Base-by-base conservation (phyloP, 2,113 vertebrate species). In the Oryzias curvinotus region DNA sequence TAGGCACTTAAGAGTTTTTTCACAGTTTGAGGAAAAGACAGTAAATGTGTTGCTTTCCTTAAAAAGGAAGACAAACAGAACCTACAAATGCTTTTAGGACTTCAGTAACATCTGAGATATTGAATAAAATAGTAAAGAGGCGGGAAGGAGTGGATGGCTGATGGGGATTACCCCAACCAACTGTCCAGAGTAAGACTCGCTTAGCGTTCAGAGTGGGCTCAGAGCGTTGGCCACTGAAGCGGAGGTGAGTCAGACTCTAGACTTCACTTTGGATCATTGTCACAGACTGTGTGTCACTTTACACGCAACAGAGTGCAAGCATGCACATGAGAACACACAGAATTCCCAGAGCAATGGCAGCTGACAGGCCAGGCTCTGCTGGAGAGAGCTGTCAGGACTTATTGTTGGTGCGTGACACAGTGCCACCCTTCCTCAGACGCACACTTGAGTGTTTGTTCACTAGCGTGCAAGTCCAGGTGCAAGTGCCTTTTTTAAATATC, bases 171-270 rank as follows among this genome's bases (percentile, higher is more conserved):
- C 71, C 83, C 65, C 43, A 48, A 58, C 62, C 52, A 41, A 62
- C 57, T 43, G 26, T 30, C 62, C 68, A n/a, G 66, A 78, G 71
- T 65, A 78, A 71, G 62, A 65, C 78, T 81, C 73, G 65, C 68
- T 74, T 4, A 66, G 70, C 71, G 71, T 73, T 76, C 2, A 57
- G 65, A 70, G 83, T 75, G 55, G 51, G 80, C 78, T 81, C 66
- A 64, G 77, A 77, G 75, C 64, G 19, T 73, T 58, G 36, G 66
- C 68, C 44, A 63, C 78, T 59, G 69, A 60, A 73, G 67, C 76
- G 50, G 75, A 85, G 84, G 86, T 85, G 79, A 88, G 77, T 88
- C 88, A 88, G 86, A 75, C 71, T 83, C 78, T 55, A 56, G 69
- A 80, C 81, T 82, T 87, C 84, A 42, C 69, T 75, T 79, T 16